Base-by-base conservation (phyloP, 2,888 invertebrate genomes). In the Merodon equestris region DNA sequence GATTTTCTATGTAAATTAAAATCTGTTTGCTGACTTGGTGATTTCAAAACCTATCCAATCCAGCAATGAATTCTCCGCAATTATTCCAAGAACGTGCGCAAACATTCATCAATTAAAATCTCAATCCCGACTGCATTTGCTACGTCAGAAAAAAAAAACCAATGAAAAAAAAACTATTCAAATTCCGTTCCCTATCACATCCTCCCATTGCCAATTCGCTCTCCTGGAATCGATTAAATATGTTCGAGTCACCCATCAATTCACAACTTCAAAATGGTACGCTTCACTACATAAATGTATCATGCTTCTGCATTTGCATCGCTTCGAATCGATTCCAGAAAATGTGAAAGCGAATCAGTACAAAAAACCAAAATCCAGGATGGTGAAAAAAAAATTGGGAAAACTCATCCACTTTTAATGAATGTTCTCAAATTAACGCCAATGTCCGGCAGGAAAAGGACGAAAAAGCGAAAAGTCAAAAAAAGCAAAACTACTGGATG, bases 341-440 rank as follows among this genome's bases (percentile, higher is more conserved):
- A 38, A 42, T 13, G 9, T 5, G 9, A 66, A 60, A 54, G 1
- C 10, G 36, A 60, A 60, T 66, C 72, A 73, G 66, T 66, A 2
- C 27, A 27, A 7, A 27, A 27, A 73, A 47, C 51, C 47, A 58
- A 64, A 19, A 42, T 40, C 12, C 40, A 36, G 38, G 34, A 45
- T 17, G 42, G 14, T 17, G 67, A 53, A 19, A 34, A 47, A 34
- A 53, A 58, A 19, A 12, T 42, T 36, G 27, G 27, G 48, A 60
- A 70, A 48, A 54, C 60, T 72, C 76, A 67, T 77, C 72, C 61
- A 67, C 57, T 72, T 72, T 77, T 67, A 77, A 77, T 67, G 76
- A 77, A 77, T 77, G 76, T 72, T 72, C 76, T 72, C 72, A 77
- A 77, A 77, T 77, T 77, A 77, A 77, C 76, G 72, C 72, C 72